Conservation (phyloP, 1,140 invertebrate genomes). For the Asbolus verrucosus region DNA sequence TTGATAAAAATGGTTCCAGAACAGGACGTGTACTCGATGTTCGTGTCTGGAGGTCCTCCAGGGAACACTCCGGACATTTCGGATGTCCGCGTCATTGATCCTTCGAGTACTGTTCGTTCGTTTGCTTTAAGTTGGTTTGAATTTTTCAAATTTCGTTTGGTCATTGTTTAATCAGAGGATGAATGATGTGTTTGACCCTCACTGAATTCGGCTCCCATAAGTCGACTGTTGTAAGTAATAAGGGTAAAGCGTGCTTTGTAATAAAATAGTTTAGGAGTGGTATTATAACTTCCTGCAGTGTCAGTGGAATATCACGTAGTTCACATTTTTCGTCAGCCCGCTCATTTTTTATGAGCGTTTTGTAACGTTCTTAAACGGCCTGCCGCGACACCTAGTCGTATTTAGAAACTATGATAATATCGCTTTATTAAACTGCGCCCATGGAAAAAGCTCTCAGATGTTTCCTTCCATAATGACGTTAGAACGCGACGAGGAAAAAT, state of each 20-base stretch:
- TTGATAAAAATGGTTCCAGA: conserved; percentile 18
- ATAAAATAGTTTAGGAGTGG: conserved; percentile 29
- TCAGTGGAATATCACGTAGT: conserved; percentile 26
- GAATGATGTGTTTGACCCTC: conserved; percentile 2
- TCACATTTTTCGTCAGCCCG: conserved; percentile 2
- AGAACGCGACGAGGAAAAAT: too few species aligned
- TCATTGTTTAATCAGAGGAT: background rate
- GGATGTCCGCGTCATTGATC: conserved; percentile 9
- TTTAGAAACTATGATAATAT: too few species aligned
- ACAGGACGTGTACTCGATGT: background rate
- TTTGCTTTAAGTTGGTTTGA: conserved; percentile 2
- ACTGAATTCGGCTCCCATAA: conserved; percentile 2
- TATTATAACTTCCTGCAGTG: conserved; percentile 24
- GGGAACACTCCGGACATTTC: conserved; percentile 2
- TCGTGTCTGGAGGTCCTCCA: conserved; percentile 4
- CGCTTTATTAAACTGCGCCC: too few species aligned
- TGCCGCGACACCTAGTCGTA: too few species aligned
- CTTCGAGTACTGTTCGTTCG: background rate
- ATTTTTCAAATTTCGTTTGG: conserved; percentile 19
- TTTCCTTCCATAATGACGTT: too few species aligned
- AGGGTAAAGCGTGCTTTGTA: conserved; percentile 35
- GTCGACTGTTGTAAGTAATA: conserved; percentile 6
- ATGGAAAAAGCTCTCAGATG: too few species aligned
- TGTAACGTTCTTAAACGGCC: background rate
- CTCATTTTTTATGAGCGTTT: conserved; percentile 14